These are phyloP conservation scores for Zaprionus ornatus DNA, from an alignment of 1,140 invertebrate genomes.

Conservation along the genomic window DNA sequence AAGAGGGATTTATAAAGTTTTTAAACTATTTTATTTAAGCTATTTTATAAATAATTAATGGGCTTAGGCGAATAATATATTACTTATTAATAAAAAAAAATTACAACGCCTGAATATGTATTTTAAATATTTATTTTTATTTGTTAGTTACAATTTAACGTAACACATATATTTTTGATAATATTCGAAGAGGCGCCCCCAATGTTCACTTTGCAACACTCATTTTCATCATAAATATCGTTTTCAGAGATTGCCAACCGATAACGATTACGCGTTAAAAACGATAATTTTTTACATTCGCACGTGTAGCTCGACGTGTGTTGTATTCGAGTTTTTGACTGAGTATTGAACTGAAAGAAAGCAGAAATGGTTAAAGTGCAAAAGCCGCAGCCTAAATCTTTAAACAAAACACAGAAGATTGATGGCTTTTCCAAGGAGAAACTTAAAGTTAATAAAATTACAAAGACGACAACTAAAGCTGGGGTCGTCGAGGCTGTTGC, in stretches of 20 bases:
- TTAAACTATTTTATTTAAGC: too few species aligned
- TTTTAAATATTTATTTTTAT: too few species aligned
- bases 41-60: too few species aligned
- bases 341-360: not conserved
- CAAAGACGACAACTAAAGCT: conserved; percentile 30
- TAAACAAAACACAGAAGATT: conserved; percentile 49
- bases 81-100: too few species aligned
- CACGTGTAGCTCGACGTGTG: conserved; percentile 50
- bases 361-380: conserved; percentile 70
- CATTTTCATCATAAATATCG: not conserved
- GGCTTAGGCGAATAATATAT: too few species aligned
- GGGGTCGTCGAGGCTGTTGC: not conserved
- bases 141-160: too few species aligned
- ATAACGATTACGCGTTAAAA: not conserved
- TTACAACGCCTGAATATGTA: too few species aligned
- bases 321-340: conserved; percentile 47
- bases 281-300: conserved; percentile 24
- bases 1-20: too few species aligned
- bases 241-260: not conserved
- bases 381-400: conserved; percentile 64
- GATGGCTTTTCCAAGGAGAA: conserved; percentile 61
- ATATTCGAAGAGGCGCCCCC: not conserved
- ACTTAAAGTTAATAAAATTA: conserved; percentile 39
- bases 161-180: not conserved
- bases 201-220: conserved; percentile 5